phyloP scores from a whole-genome alignment of 2,888 invertebrate species.

The Smittia sp. region DNA sequence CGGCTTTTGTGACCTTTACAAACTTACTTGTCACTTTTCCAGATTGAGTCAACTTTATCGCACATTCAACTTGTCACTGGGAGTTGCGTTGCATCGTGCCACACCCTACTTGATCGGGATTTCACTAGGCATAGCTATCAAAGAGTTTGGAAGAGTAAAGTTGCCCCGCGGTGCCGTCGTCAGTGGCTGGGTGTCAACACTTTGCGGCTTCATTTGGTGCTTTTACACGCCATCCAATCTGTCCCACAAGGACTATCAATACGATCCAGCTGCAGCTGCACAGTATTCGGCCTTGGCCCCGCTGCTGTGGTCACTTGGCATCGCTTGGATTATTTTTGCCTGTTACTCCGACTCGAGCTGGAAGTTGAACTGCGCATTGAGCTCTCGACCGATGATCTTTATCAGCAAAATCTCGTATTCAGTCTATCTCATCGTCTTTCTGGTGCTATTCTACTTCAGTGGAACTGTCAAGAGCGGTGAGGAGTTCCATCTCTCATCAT shows the following conservation, averaged over 20 bases:
- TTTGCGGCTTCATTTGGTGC: constrained; percentile 52
- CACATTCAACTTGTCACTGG: constrained; percentile 64
- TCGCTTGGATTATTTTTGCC: constrained; percentile 66
- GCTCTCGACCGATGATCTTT: constrained; percentile 59
- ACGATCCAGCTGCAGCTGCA: constrained; percentile 61
- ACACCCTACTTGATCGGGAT: constrained; percentile 66
- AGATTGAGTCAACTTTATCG: constrained; percentile 68
- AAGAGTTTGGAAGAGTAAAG: constrained; percentile 53
- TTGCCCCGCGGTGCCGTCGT: constrained; percentile 47
- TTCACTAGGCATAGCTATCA: constrained; percentile 60
- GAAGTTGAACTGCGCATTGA: constrained; percentile 56
- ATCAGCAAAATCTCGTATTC: constrained; percentile 67
- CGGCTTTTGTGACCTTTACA: background rate
- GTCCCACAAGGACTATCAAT: constrained; percentile 60
- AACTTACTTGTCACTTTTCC: constrained; percentile 44
- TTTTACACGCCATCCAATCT: constrained; percentile 62
- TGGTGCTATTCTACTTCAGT: constrained; percentile 64
- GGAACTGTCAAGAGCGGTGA: constrained; percentile 61
- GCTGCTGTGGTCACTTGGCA: constrained; percentile 59
- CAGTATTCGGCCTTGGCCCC: constrained; percentile 65
- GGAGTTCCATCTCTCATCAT: constrained; percentile 59
- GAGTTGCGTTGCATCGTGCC: constrained; percentile 62
- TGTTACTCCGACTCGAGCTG: constrained; percentile 59
- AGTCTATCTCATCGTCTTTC: constrained; percentile 64
- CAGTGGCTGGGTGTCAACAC: constrained; percentile 48